Evolutionary conservation across 64 coral and sea anemone genomes (phyloP), one percentile per base, ranked within the genome.

Genomic region (Anthopleura sola): DNA sequence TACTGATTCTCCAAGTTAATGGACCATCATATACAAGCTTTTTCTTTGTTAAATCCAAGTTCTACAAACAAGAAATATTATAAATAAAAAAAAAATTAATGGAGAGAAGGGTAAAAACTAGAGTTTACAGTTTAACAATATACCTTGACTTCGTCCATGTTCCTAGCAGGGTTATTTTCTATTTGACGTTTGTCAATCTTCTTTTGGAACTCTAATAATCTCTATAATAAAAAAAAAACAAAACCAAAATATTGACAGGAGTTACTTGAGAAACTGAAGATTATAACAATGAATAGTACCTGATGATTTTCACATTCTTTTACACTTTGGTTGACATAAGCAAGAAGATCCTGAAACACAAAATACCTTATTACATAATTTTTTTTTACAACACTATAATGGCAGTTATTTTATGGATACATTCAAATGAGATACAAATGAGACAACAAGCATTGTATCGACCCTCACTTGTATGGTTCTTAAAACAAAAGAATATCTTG

Each of bases 261-360:
- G 40, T 44, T 44, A 44, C 40, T 8, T 8, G 9, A 44, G 40
- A 8, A 44, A 44, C 40, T 44, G 40, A 44, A 44, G 40, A 44
- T 44, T 44, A 44, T 44, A 44, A 44, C 4, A 53, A 53, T 53
- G 14, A 12, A 12, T 53, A 23, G 62, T 71, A 93, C 91, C 49
- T 98, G 95, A 83, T 83, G 83, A 68, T 98, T 91, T 94, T 98
- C 95, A 87, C 92, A 94, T 81, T 98, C 95, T 75, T 98, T 98
- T 18, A 98, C 95, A 86, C 89, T 94, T 89, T 98, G 95, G 38
- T 98, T 98, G 66, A 98, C 95, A 84, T 80, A 90, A 37, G 92
- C 92, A 54, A 98, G 85, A 49, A 91, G 84, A 86, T 93, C 88
- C 95, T 98, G 89, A 19, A 84, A 68, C 39, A 86, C 19, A 64